A percentile compares a stretch with the other conserved stretches of the same genome.
Conservation (phyloP, 2,113 vertebrate genomes). For the Axis porcinus region DNA sequence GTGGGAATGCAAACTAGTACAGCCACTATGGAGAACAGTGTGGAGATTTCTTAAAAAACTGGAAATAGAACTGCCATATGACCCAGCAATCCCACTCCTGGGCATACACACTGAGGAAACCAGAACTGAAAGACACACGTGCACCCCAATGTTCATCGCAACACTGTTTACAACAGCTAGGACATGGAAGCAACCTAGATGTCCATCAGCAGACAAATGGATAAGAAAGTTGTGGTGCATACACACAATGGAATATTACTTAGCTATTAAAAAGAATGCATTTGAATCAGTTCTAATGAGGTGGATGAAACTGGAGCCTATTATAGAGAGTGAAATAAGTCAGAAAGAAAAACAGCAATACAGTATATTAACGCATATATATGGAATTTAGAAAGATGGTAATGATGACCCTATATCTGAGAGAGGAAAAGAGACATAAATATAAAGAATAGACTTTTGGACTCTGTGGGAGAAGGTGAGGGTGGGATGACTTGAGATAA, state of each 20-base stretch:
- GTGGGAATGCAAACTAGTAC: not conserved
- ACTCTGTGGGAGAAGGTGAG: not conserved
- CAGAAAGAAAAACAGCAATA: not conserved
- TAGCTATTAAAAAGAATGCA: not conserved
- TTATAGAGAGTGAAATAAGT: not conserved
- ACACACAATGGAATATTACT: not conserved
- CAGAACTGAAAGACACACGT: not conserved
- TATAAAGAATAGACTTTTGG: not conserved
- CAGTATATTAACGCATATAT: not conserved
- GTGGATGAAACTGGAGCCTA: not conserved
- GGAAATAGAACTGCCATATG: not conserved
- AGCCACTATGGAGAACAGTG: not conserved
- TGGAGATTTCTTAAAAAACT: not conserved
- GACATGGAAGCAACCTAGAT: not conserved
- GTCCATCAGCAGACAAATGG: not conserved
- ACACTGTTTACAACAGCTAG: not conserved
- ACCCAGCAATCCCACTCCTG: not conserved
- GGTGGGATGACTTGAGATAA: not conserved
- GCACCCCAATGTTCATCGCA: accelerated
- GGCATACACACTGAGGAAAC: not conserved
- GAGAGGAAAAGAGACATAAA: not conserved
- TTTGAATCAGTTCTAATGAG: not conserved
- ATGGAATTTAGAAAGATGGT: not conserved
- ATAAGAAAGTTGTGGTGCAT: not conserved
- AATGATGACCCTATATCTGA: not conserved